Percentiles rank a stretch among this genome's conserved stretches.
Evolutionary conservation across 2,113 vertebrate genomes (phyloP).

Genomic region (Passer domesticus): DNA sequence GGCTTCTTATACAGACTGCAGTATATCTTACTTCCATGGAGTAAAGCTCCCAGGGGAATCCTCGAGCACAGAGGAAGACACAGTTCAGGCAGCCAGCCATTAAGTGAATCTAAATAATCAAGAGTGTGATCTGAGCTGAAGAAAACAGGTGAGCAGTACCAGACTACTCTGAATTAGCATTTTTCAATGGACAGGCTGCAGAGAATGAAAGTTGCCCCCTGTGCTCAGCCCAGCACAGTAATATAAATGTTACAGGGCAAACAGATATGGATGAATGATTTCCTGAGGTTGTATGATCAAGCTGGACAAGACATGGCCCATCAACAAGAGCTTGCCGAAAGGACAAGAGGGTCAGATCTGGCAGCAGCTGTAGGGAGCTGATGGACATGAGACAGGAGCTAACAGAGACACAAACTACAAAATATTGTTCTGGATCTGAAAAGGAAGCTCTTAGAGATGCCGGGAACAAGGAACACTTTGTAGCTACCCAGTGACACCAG

Average conservation of each 20-base stretch:
- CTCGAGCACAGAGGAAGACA: not conserved
- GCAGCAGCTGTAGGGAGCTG: not conserved
- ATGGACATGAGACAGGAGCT: not conserved
- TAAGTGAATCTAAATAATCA: not conserved
- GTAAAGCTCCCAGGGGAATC: not conserved
- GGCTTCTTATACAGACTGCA: not conserved
- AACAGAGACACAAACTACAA: not conserved
- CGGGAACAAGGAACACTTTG: not conserved
- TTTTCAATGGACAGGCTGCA: not conserved
- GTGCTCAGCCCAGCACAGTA: not conserved
- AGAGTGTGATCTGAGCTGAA: not conserved
- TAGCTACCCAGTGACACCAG: not conserved
- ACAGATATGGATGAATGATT: not conserved
- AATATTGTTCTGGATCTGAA: not conserved
- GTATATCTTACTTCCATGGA: not conserved
- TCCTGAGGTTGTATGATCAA: not conserved
- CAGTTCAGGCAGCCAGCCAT: not conserved
- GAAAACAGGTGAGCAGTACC: not conserved
- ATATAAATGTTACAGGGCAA: not conserved
- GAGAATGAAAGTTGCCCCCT: not conserved
- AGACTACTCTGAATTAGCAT: not conserved
- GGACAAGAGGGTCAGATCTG: not conserved
- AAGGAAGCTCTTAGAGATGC: not conserved
- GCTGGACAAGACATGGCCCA: not conserved
- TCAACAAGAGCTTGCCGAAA: not conserved